Base-by-base conservation (phyloP, 2,797 vertebrate genomes). In the Clamator glandarius region DNA sequence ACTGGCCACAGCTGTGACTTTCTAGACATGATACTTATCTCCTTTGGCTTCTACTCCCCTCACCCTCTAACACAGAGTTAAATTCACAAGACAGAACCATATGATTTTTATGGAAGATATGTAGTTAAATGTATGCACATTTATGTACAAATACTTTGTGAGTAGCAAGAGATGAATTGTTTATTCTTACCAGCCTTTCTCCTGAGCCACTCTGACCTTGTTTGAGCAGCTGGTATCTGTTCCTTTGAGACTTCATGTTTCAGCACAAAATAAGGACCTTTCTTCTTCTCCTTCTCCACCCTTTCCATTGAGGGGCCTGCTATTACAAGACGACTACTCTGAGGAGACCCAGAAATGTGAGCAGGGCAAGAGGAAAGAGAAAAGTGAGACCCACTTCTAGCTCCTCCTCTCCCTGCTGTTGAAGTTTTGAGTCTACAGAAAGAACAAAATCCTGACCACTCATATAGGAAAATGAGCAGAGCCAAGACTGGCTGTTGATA, bases 61-160 rank as follows among this genome's bases (percentile, higher is more conserved):
- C 8, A 29, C n/a, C 36, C 28, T 57, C 7, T 57, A 84, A 78
- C 7, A 86, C 10, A 66, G 54, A 80, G 13, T 64, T 80, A 61
- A 61, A 94, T 61, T 90, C 44, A 48, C 52, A 77, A 67, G 80
- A 84, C 8, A 76, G 54, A 68, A 23, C 8, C 35, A 73, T 2
- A 2, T 25, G 11, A 75, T 64, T 84, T 94, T 41, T 48, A 88
- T 44, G 59, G 83, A 93, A 66, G 21, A 76, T 55, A 61, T 50
- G 12, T 41, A 90, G 84, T 92, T 87, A 95, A 90, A 90, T 84
- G 26, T 77, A 86, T 94, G 77, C 66, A 87, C 90, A 88, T 88
- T 48, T 64, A 94, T 72, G 79, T 91, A 89, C 89, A 85, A 64
- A 92, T 87, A 88, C 92, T 91, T 89, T 81, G 76, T 74, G 58